Evolutionary conservation across 2,888 invertebrate species (phyloP).

Genomic region (Amphimallon solstitiale): DNA sequence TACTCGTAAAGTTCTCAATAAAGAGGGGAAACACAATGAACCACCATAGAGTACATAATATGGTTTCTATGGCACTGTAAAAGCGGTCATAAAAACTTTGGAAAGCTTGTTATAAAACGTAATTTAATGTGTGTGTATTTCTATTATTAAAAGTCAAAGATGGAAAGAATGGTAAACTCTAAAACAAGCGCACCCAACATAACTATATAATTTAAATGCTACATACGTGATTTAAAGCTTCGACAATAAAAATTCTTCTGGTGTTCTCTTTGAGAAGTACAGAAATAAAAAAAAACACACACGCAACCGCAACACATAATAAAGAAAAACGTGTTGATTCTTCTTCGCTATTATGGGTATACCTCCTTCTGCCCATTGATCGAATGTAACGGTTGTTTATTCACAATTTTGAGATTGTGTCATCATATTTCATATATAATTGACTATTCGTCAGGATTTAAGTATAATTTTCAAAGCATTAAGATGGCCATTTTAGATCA

Average conservation of each 20-base stretch:
- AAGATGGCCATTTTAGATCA: neutral
- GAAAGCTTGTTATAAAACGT: constrained; percentile 18
- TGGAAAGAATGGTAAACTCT: neutral
- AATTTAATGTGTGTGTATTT: neutral
- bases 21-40: constrained; percentile 8
- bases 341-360: neutral
- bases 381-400: constrained; percentile 4
- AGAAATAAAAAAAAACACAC: constrained; percentile 5
- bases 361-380: neutral
- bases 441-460: constrained; percentile 20
- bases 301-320: neutral
- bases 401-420: neutral
- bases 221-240: constrained; percentile 12
- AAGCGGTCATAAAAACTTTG: constrained; percentile 13
- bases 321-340: constrained; percentile 7
- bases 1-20: constrained; percentile 10
- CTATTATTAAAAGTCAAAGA: constrained; percentile 18
- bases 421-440: constrained; percentile 7
- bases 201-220: constrained; percentile 17
- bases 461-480: neutral
- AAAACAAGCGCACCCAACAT: neutral
- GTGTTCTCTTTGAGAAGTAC: constrained; percentile 2
- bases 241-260: constrained; percentile 19
- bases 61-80: constrained; percentile 11
- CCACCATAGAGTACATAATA: constrained; percentile 9